phyloP scores from a whole-genome alignment of 2,888 invertebrate genomes.

The Cryptocheilus praepositus region DNA sequence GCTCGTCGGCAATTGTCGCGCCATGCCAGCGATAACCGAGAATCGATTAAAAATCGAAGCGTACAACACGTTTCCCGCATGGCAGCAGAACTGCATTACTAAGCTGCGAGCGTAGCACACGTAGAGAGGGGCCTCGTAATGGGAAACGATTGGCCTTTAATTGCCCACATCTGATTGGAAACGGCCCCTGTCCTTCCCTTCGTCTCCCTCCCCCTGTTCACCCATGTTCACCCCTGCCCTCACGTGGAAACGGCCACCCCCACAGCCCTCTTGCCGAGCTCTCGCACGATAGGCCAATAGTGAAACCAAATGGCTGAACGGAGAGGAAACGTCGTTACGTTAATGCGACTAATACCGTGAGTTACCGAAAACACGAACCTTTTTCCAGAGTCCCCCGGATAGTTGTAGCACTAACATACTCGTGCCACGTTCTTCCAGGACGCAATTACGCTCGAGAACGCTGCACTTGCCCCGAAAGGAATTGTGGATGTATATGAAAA shows the following conservation, averaged over 20 bases:
- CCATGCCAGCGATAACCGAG: constrained; percentile 19
- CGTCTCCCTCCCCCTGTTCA: constrained; percentile 10
- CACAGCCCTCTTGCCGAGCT: neutral
- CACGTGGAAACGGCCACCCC: too few relatives aligned
- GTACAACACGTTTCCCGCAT: constrained; percentile 28
- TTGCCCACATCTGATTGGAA: constrained; percentile 56
- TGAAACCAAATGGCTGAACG: constrained; percentile 30
- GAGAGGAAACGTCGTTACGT: constrained; percentile 37
- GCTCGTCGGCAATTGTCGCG: constrained; percentile 16
- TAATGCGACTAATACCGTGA: constrained; percentile 35
- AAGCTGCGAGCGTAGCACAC: constrained; percentile 30
- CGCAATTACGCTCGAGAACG: neutral
- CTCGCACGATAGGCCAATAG: constrained; percentile 27
- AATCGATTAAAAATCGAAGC: constrained; percentile 44
- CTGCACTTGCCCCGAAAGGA: neutral
- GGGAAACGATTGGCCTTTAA: constrained; percentile 57
- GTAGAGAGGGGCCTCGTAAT: constrained; percentile 37
- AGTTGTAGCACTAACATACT: too few relatives aligned
- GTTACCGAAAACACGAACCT: constrained; percentile 38
- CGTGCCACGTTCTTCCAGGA: too few relatives aligned
- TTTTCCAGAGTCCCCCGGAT: neutral
- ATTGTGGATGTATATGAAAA: constrained; percentile 5
- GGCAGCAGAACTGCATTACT: constrained; percentile 34
- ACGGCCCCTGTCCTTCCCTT: constrained; percentile 30
- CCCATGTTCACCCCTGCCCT: neutral